Percentiles rank a stretch among this genome's conserved stretches.
phyloP scores from a whole-genome alignment of 2,113 vertebrate genomes.

The Pollachius pollachius region DNA sequence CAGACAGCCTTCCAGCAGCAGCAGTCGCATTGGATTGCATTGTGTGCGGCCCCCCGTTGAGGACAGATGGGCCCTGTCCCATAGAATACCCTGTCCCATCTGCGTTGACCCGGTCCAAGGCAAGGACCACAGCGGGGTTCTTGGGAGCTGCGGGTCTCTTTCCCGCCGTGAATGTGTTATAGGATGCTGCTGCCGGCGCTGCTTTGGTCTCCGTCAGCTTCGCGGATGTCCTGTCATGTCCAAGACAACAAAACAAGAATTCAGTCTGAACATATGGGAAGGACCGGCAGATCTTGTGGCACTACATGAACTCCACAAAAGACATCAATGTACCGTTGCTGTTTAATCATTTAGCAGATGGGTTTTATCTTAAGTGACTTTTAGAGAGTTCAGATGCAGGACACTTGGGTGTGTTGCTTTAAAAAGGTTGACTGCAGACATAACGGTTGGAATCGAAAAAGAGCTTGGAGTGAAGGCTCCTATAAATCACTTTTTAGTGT shows the following conservation, averaged over 20 bases:
- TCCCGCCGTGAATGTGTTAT: conserved; percentile 33
- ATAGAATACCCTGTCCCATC: conserved; percentile 58
- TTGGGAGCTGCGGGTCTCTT: conserved; percentile 65
- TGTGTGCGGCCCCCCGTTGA: conserved; percentile 59
- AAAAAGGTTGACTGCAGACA: conserved; percentile 16
- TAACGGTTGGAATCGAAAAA: conserved; percentile 1
- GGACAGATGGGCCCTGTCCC: conserved; percentile 52
- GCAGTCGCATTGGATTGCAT: conserved; percentile 42
- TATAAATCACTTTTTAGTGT: no score
- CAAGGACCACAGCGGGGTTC: conserved; percentile 62
- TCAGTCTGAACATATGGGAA: background rate
- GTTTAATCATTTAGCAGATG: no score
- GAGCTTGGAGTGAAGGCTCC: no score
- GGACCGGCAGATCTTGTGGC: background rate
- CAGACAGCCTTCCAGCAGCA: conserved; percentile 43
- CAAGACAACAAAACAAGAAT: background rate
- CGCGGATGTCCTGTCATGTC: conserved; percentile 70
- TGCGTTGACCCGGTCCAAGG: conserved; percentile 64
- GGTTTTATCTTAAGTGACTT: no score
- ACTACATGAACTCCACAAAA: no score
- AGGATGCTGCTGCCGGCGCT: conserved; percentile 35
- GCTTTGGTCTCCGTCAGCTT: conserved; percentile 72
- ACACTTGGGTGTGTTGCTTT: conserved; percentile 1
- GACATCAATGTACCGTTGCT: no score
- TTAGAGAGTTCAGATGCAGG: no score